Evolutionary conservation across 2,113 vertebrate species (phyloP).

Genomic region (Pseudopodoces humilis): DNA sequence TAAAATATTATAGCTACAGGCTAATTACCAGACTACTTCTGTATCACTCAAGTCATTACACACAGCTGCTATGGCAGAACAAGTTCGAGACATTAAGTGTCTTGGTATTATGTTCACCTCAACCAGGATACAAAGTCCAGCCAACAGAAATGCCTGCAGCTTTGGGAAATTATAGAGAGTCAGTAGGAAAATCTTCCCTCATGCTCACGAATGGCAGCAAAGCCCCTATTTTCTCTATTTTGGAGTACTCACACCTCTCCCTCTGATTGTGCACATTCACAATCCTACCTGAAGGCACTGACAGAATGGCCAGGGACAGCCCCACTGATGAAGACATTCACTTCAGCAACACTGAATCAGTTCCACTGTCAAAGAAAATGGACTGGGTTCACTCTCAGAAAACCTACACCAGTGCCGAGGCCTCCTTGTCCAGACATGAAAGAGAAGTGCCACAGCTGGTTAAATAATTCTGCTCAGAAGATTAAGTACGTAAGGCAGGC

Average conservation of each 20-base stretch:
- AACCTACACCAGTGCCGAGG: constrained; percentile 20
- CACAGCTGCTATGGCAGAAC: background rate
- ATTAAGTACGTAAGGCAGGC: constrained; percentile 21
- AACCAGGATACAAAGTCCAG: background rate
- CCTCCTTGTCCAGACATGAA: constrained; percentile 39
- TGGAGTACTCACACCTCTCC: background rate
- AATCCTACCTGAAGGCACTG: background rate
- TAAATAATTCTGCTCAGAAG: constrained; percentile 50
- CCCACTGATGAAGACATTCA: background rate
- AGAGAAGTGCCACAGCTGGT: constrained; percentile 56
- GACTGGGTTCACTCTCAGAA: background rate
- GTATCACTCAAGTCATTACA: background rate
- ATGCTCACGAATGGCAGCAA: background rate
- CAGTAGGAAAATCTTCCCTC: background rate
- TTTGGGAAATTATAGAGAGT: background rate
- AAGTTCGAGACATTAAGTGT: background rate
- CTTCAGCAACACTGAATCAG: background rate
- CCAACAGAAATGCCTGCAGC: background rate
- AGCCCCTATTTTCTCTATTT: background rate
- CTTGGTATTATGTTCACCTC: background rate
- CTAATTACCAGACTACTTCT: background rate
- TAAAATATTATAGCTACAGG: background rate
- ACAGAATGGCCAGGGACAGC: background rate
- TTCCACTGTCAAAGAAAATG: constrained; percentile 4
- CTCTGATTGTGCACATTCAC: background rate